Evolutionary conservation across 2,113 vertebrate genomes (phyloP).

Genomic region (Leptobrachium ailaonicum): DNA sequence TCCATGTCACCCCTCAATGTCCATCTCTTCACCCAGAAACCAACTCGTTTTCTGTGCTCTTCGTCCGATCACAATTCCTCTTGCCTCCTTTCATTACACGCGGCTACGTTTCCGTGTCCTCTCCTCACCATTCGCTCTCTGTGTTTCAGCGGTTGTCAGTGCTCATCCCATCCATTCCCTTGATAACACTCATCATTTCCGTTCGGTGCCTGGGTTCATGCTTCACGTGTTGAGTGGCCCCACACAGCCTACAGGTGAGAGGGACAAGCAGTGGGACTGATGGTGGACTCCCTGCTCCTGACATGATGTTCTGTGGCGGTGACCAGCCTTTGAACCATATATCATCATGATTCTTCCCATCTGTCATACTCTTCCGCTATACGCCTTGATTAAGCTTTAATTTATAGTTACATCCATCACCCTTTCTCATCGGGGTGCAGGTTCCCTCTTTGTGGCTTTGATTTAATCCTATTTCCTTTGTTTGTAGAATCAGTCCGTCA

Average conservation of each 20-base stretch:
- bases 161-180: slow-evolving; percentile 99
- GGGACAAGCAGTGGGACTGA: not conserved
- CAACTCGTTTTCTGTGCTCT: too few species aligned
- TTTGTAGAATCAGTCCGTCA: slow-evolving; percentile 87
- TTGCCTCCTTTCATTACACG: too few species aligned
- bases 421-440: too few species aligned
- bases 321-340: not conserved
- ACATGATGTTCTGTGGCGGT: not conserved
- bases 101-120: not conserved
- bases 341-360: too few species aligned
- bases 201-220: slow-evolving; percentile 68
- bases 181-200: slow-evolving; percentile 99
- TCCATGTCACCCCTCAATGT: too few species aligned
- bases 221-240: slow-evolving; percentile 43
- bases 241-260: slow-evolving; percentile 46
- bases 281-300: slow-evolving; percentile 50
- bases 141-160: slow-evolving; percentile 93
- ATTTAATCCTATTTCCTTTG: not conserved
- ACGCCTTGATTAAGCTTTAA: too few species aligned
- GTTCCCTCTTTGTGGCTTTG: too few species aligned
- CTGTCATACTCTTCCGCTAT: too few species aligned
- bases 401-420: too few species aligned
- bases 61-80: too few species aligned
- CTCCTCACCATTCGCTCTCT: slow-evolving; percentile 32
- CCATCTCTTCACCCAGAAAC: too few species aligned